A percentile compares a stretch with the other conserved stretches of the same genome.
phyloP scores from a whole-genome alignment of 2,113 vertebrate species.

The Panthera tigris region DNA sequence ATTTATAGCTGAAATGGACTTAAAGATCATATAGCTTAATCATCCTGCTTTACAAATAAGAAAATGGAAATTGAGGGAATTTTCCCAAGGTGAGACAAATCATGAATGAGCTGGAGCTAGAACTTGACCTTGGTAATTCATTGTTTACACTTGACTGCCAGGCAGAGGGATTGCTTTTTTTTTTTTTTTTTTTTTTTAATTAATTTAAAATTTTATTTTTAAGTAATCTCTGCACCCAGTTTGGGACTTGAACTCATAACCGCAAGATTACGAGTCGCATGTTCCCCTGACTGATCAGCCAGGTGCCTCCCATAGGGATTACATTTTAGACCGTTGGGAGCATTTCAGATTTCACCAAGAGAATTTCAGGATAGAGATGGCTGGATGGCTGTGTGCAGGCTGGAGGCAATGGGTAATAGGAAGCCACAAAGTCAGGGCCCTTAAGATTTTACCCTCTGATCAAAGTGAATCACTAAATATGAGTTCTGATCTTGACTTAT shows the following conservation, averaged over 20 bases:
- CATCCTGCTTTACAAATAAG: neutral
- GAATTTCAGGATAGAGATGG: neutral
- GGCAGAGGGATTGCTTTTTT: neutral
- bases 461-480: neutral
- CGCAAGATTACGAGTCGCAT: neutral
- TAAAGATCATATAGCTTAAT: neutral
- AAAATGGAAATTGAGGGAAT: neutral
- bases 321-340: neutral
- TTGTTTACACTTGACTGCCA: neutral
- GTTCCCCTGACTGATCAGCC: neutral
- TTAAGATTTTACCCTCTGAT: neutral
- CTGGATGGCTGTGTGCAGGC: neutral
- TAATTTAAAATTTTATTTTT: neutral
- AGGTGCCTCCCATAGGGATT: neutral
- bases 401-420: neutral
- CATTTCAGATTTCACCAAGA: neutral
- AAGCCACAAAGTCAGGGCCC: neutral
- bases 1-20: constrained; percentile 1
- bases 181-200: neutral
- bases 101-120: neutral
- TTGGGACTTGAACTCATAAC: neutral
- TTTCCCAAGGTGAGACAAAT: neutral
- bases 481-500: neutral
- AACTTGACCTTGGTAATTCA: neutral
- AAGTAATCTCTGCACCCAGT: neutral